phyloP scores from a whole-genome alignment of 2,888 invertebrate genomes.

The Anoplius nigerrimus region DNA sequence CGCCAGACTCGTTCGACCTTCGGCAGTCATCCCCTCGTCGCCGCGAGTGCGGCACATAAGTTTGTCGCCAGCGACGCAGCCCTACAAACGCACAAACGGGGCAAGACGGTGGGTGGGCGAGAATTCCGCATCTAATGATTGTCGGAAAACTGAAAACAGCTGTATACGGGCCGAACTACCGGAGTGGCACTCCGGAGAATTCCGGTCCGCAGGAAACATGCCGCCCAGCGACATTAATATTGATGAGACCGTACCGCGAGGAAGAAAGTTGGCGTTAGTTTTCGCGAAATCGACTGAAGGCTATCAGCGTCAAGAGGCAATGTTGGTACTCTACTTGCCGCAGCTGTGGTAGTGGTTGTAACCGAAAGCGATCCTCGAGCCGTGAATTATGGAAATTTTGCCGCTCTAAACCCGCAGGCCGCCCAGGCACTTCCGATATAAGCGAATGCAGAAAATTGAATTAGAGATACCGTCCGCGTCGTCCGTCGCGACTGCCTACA shows the following conservation, averaged over 20 bases:
- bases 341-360: not conserved
- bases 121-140: constrained; percentile 18
- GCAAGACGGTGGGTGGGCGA: constrained; percentile 25
- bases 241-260: constrained; percentile 24
- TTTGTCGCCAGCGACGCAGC: too few species aligned
- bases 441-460: constrained; percentile 12
- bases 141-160: constrained; percentile 3
- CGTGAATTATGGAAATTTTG: constrained; percentile 28
- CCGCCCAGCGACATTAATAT: constrained; percentile 34
- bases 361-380: constrained; percentile 22
- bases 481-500: too few species aligned
- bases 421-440: constrained; percentile 11
- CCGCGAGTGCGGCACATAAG: too few species aligned
- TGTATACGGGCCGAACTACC: not conserved
- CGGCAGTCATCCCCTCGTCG: too few species aligned
- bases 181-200: constrained; percentile 3
- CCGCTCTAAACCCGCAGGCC: not conserved
- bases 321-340: not conserved
- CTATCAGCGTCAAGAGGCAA: not conserved
- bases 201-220: constrained; percentile 10
- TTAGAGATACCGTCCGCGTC: not conserved
- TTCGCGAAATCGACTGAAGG: not conserved
- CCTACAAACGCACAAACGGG: not conserved
- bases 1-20: too few species aligned
- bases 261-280: constrained; percentile 18